phyloP scores from a whole-genome alignment of 2,797 vertebrate species.

The Pantherophis vulpinus region DNA sequence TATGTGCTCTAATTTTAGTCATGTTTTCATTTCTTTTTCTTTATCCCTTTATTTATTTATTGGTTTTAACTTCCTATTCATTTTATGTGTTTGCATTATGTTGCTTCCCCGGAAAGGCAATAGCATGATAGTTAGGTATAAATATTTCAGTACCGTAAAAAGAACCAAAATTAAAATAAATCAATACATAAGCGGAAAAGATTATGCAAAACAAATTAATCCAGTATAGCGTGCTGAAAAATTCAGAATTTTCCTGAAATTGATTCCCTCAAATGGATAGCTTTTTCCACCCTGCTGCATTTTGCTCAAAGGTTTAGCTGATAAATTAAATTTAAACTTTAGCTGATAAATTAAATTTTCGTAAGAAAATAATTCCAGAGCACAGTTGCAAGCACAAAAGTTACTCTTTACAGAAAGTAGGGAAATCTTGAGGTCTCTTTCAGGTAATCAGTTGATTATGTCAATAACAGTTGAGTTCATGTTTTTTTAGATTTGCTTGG shows the following conservation, averaged over 20 bases:
- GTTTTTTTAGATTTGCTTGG: constrained; percentile 33
- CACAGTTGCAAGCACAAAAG: neutral
- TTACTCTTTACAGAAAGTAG: neutral
- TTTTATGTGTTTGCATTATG: neutral
- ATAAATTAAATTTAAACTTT: neutral
- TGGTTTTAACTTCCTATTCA: neutral
- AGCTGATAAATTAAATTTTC: neutral
- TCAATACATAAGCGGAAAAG: neutral
- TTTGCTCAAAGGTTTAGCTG: neutral
- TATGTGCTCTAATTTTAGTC: neutral
- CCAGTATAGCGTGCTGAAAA: neutral
- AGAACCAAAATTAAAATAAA: neutral
- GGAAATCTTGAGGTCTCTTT: constrained; percentile 14
- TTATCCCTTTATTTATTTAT: neutral
- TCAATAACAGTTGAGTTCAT: constrained; percentile 30
- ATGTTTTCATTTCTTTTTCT: neutral
- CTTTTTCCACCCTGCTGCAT: neutral
- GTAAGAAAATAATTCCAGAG: neutral
- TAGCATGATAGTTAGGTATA: neutral
- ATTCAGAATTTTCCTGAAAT: neutral
- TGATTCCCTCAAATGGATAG: neutral
- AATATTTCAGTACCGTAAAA: neutral
- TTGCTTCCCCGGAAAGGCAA: neutral
- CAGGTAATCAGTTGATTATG: constrained; percentile 1
- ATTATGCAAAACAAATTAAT: neutral